These are phyloP conservation scores for Cephus rjabovi DNA, from an alignment of 2,888 invertebrate genomes.

Conservation along the genomic window DNA sequence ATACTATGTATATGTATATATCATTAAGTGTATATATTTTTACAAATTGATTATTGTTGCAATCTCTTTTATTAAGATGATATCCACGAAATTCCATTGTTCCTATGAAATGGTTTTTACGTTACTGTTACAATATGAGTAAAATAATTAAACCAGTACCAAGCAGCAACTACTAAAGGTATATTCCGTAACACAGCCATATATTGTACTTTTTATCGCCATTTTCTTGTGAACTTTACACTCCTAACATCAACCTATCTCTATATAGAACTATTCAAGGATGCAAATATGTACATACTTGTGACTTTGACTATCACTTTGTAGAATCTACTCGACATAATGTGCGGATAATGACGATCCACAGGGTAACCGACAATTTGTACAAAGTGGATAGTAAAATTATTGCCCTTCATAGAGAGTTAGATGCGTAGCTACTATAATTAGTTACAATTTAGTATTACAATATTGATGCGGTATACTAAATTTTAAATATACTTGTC, in stretches of 20 bases:
- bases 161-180: neutral
- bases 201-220: neutral
- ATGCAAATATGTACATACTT: neutral
- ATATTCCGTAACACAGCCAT: neutral
- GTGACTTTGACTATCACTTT: neutral
- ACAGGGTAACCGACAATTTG: neutral
- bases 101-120: neutral
- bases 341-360: neutral
- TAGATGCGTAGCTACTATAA: neutral
- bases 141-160: neutral
- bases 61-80: neutral
- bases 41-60: neutral
- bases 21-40: neutral
- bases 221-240: neutral
- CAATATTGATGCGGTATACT: neutral
- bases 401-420: neutral
- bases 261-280: neutral
- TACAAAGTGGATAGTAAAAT: neutral
- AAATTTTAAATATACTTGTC: neutral
- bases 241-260: neutral
- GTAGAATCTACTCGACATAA: neutral
- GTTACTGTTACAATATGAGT: neutral
- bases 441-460: neutral
- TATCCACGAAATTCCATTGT: neutral
- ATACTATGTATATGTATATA: neutral